These are phyloP conservation scores for Hydrolagus colliei DNA, from an alignment of 2,797 vertebrate species.

Conservation along the genomic window DNA sequence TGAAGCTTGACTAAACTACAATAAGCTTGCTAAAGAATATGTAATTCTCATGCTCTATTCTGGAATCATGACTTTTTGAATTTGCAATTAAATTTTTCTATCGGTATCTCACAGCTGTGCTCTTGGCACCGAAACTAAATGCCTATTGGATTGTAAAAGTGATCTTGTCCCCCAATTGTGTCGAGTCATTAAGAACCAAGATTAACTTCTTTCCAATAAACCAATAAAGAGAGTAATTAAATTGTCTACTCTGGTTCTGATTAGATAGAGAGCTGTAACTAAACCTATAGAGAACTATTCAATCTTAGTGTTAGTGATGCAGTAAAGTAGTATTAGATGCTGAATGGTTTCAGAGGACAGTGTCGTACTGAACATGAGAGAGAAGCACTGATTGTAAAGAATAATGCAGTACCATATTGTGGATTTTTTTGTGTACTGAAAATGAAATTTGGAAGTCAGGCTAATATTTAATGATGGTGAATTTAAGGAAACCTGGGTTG, in stretches of 20 bases:
- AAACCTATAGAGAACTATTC: background rate
- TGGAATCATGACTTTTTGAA: background rate
- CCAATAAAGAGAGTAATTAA: conserved; percentile 42
- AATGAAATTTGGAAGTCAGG: too few relatives aligned
- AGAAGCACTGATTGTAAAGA: too few relatives aligned
- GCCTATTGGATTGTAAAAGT: background rate
- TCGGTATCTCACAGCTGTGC: conserved; percentile 7
- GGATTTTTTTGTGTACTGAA: too few relatives aligned
- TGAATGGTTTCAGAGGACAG: too few relatives aligned
- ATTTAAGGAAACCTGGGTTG: too few relatives aligned
- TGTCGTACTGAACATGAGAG: too few relatives aligned
- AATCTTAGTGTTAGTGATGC: background rate
- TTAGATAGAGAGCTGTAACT: conserved; percentile 33
- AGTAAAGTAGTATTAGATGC: background rate
- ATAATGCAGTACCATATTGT: too few relatives aligned
- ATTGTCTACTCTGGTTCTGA: conserved; percentile 47
- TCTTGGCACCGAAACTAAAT: background rate
- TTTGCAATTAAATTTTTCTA: conserved; percentile 20
- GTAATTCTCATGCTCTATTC: conserved; percentile 11
- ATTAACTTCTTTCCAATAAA: conserved; percentile 45
- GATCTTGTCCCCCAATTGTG: background rate
- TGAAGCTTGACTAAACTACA: conserved; percentile 3
- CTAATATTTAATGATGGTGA: too few relatives aligned
- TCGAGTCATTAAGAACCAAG: conserved; percentile 37
- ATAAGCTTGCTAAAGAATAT: background rate